Evolutionary conservation across 2,888 invertebrate genomes (phyloP).

Genomic region (Drosophila limbata): DNA sequence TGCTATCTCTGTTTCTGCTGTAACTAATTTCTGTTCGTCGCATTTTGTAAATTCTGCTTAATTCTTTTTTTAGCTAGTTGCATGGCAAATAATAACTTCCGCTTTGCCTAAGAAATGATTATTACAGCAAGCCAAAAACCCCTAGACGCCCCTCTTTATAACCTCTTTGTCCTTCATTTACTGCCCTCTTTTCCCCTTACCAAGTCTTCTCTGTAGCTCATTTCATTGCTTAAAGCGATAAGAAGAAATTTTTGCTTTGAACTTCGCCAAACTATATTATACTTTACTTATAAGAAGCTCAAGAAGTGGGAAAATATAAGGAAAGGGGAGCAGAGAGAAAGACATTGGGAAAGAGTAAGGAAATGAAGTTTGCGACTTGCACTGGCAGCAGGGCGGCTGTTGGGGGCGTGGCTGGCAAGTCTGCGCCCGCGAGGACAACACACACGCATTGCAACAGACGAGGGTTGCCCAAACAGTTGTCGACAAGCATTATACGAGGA

Average conservation of each 20-base stretch:
- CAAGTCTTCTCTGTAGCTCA: background rate
- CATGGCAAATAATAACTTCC: constrained; percentile 76
- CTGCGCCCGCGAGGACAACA: constrained; percentile 39
- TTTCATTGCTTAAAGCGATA: constrained; percentile 50
- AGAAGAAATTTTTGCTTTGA: constrained; percentile 35
- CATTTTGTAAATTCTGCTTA: constrained; percentile 45
- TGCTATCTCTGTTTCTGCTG: background rate
- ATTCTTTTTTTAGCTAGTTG: constrained; percentile 53
- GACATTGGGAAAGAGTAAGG: background rate
- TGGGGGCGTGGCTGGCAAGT: constrained; percentile 6
- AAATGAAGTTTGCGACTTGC: constrained; percentile 38
- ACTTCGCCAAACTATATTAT: constrained; percentile 51
- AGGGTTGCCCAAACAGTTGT: constrained; percentile 12
- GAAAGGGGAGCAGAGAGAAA: background rate
- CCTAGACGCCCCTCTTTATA: background rate
- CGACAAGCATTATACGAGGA: too few species aligned
- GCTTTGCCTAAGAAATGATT: constrained; percentile 70
- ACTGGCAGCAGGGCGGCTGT: background rate
- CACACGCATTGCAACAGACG: constrained; percentile 9
- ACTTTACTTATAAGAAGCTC: constrained; percentile 24
- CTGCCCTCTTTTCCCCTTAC: background rate
- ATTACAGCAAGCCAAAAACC: constrained; percentile 42
- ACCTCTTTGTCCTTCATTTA: background rate
- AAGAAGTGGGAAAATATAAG: background rate
- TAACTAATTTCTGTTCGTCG: constrained; percentile 46